Evolutionary conservation across 2,888 invertebrate species (phyloP).

Genomic region (Aspidapion aeneum): DNA sequence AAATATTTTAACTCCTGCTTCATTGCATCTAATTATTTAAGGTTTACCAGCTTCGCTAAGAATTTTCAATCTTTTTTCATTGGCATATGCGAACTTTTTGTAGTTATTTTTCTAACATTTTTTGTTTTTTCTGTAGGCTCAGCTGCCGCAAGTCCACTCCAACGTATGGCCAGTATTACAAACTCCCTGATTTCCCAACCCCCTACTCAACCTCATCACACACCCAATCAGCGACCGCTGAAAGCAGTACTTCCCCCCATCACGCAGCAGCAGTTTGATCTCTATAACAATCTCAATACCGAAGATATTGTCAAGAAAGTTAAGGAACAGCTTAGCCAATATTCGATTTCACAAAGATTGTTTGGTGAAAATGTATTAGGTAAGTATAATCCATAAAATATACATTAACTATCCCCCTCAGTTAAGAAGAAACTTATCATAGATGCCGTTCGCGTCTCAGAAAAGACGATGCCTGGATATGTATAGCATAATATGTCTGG

Average conservation of each 20-base stretch:
- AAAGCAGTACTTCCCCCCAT: slow-evolving; percentile 97
- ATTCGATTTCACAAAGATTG: slow-evolving; percentile 94
- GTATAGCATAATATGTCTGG: too few species aligned
- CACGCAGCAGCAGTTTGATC: slow-evolving; percentile 97
- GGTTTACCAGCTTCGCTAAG: too few species aligned
- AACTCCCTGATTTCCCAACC: slow-evolving; percentile 93
- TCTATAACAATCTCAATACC: slow-evolving; percentile 96
- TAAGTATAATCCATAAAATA: too few species aligned
- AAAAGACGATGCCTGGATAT: too few species aligned
- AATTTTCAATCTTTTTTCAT: too few species aligned
- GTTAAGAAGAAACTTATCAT: too few species aligned
- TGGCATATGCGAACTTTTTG: too few species aligned
- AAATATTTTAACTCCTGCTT: too few species aligned
- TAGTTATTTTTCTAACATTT: too few species aligned
- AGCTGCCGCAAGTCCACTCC: slow-evolving; percentile 88
- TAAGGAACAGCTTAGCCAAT: slow-evolving; percentile 91
- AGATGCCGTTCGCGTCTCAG: too few species aligned
- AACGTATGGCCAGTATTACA: slow-evolving; percentile 97
- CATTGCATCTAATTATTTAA: too few species aligned
- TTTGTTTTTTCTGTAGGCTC: slow-evolving; percentile 49
- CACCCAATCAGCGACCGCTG: slow-evolving; percentile 81
- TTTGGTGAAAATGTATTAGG: slow-evolving; percentile 95
- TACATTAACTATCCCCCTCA: too few species aligned
- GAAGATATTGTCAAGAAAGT: slow-evolving; percentile 97
- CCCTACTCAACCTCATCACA: slow-evolving; percentile 80